Base-by-base conservation (phyloP, 2,113 vertebrate genomes). In the Tringa solitaria region DNA sequence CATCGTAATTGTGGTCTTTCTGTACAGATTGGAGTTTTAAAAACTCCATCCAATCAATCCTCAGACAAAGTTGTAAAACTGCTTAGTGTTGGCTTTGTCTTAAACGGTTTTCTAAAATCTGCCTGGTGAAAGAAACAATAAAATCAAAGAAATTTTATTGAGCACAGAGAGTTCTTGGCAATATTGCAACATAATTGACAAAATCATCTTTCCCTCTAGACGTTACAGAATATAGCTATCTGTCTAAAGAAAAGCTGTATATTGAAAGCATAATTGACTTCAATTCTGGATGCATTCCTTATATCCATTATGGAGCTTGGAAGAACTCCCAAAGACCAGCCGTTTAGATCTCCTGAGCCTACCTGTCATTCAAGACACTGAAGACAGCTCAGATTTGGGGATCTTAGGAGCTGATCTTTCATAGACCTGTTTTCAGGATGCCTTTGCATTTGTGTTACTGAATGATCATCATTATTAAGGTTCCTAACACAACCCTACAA, bases 161-260 rank as follows among this genome's bases (percentile, higher is more conserved):
- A 95, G 79, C 72, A 65, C 79, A 77, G 20, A 46, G 46, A 87
- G 74, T 85, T 94, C 87, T 90, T 83, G 72, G 87, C 84, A 86
- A 51, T 85, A 59, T 16, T 87, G 74, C 78, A 80, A 69, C 20
- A 30, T n/a, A 77, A 93, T 21, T 56, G 85, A 86, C 81, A 91
- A 94, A 96, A 90, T 67, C 28, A 51, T 80, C 60, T 84, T 76
- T 87, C 67, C 23, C 54, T 90, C 75, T 18, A 35, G 85, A 91
- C 53, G 20, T 77, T 46, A 74, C 39, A 73, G 35, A 91, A 64
- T 57, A 76, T 2, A 80, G 59, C 75, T 69, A 7, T 65, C 78
- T 61, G 70, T 75, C 67, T 87, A 39, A 87, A 94, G 63, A 69
- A 83, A 83, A 91, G 61, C 50, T 45, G 63, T 79, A 67, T 46